Evolutionary conservation across 2,113 vertebrate genomes (phyloP).

Genomic region (Hirundichthys speculiger): DNA sequence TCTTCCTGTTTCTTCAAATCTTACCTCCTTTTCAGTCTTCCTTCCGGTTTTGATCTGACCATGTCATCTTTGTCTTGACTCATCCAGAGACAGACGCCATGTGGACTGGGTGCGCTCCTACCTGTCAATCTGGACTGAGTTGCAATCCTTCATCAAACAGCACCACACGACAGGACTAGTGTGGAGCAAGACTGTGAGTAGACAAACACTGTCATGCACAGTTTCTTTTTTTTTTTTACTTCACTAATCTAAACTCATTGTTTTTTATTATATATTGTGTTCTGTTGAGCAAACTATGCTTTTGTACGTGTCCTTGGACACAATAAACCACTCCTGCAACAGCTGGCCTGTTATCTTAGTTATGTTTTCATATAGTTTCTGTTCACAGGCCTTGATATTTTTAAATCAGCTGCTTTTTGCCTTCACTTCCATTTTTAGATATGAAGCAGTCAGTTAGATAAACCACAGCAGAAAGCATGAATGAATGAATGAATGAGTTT

Average conservation of each 20-base stretch:
- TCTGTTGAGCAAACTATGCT: background rate
- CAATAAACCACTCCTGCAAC: background rate
- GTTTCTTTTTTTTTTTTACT: slow-evolving; percentile 1
- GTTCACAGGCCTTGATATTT: slow-evolving; percentile 49
- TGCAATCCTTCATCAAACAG: slow-evolving; percentile 94
- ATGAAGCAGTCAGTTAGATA: slow-evolving; percentile 60
- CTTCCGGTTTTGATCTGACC: slow-evolving; percentile 8
- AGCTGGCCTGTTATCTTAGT: slow-evolving; percentile 36
- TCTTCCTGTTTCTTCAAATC: background rate
- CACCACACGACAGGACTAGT: slow-evolving; percentile 92
- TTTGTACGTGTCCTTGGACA: too few species aligned
- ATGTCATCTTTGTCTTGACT: background rate
- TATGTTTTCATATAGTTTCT: slow-evolving; percentile 40
- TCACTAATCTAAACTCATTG: background rate
- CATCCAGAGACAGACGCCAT: slow-evolving; percentile 87
- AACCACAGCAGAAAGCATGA: slow-evolving; percentile 56
- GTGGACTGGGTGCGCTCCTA: slow-evolving; percentile 97
- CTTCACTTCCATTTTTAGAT: slow-evolving; percentile 74
- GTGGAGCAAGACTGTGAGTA: slow-evolving; percentile 94
- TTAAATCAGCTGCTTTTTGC: slow-evolving; percentile 53
- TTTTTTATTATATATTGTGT: background rate
- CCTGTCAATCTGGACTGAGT: slow-evolving; percentile 92
- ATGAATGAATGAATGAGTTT: slow-evolving; percentile 67
- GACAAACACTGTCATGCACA: background rate
- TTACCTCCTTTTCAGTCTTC: background rate